Evolutionary conservation across 2,113 vertebrate genomes (phyloP).

Genomic region (Cololabis saira): DNA sequence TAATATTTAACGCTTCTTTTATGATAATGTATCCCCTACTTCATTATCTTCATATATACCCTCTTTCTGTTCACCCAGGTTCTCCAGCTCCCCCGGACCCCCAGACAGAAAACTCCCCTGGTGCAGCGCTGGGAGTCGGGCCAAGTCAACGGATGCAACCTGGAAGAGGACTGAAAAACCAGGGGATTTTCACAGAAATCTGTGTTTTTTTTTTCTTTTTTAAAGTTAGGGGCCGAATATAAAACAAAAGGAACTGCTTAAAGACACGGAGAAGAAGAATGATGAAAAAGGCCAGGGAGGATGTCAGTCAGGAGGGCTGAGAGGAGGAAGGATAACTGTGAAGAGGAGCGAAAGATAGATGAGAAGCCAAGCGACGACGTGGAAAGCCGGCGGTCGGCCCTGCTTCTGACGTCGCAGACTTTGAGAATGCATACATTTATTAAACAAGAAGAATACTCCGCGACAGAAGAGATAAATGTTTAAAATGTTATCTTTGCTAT

Average conservation of each 20-base stretch:
- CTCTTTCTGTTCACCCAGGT: conserved; percentile 33
- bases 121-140: conserved; percentile 81
- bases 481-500: too few relatives aligned
- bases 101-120: conserved; percentile 72
- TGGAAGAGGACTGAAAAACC: conserved; percentile 54
- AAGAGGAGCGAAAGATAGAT: conserved; percentile 16
- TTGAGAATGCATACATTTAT: too few relatives aligned
- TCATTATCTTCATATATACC: conserved; percentile 1
- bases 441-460: not conserved
- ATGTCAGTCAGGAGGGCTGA: conserved; percentile 47
- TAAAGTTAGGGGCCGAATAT: conserved; percentile 14
- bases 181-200: conserved; percentile 8
- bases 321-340: conserved; percentile 34
- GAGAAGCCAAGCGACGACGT: conserved; percentile 2
- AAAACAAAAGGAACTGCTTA: conserved; percentile 2
- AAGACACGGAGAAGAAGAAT: not conserved
- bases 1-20: too few relatives aligned
- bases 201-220: conserved; percentile 14
- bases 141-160: conserved; percentile 62
- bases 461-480: too few relatives aligned
- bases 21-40: too few relatives aligned
- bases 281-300: conserved; percentile 10
- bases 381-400: conserved; percentile 20
- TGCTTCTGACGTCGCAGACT: conserved; percentile 20
- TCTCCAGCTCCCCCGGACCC: conserved; percentile 34